A percentile compares a stretch with the other conserved stretches of the same genome.
These are phyloP conservation scores for Phoxinus phoxinus DNA, from an alignment of 2,113 vertebrate species.

Conservation along the genomic window DNA sequence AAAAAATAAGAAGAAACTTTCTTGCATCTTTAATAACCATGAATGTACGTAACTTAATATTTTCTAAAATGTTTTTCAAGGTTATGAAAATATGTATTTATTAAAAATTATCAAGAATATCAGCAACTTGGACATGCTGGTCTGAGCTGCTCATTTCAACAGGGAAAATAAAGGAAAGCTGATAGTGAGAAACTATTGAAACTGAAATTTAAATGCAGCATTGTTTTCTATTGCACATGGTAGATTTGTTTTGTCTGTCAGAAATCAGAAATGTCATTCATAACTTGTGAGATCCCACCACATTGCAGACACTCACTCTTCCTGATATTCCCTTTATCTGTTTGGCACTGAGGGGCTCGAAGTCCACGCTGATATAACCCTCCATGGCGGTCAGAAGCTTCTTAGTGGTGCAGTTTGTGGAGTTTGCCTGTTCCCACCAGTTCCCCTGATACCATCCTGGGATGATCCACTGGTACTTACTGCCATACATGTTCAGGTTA, in stretches of 20 bases:
- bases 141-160: neutral
- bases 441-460: constrained; percentile 97
- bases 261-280: constrained; percentile 2
- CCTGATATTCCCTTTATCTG: constrained; percentile 93
- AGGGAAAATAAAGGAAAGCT: neutral
- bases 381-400: constrained; percentile 96
- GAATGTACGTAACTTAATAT: neutral
- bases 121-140: neutral
- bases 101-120: neutral
- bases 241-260: neutral
- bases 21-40: neutral
- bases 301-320: constrained; percentile 80
- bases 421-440: constrained; percentile 97
- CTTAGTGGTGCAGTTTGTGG: constrained; percentile 89
- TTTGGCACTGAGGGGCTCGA: constrained; percentile 95
- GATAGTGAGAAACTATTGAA: neutral
- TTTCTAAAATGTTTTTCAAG: neutral
- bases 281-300: neutral
- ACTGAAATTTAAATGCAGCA: neutral
- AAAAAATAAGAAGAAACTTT: no score
- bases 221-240: neutral
- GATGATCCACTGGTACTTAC: constrained; percentile 99
- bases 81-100: neutral
- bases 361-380: constrained; percentile 97
- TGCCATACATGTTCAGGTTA: constrained; percentile 95